A percentile compares a stretch with the other conserved stretches of the same genome.
These are phyloP conservation scores for Albula goreensis DNA, from an alignment of 2,113 vertebrate genomes.

Conservation along the genomic window DNA sequence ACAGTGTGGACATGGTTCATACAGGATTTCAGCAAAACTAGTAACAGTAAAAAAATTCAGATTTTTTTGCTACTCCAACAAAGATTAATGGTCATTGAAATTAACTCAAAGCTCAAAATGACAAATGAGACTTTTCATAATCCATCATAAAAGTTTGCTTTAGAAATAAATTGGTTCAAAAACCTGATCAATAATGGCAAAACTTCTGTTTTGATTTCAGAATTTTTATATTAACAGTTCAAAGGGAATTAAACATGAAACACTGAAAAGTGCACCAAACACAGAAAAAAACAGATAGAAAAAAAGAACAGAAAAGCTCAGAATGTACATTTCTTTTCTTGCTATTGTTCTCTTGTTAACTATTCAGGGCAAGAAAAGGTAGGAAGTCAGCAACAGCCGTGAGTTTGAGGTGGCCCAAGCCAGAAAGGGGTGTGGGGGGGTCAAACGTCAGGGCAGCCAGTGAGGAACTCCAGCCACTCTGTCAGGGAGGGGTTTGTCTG, in stretches of 20 bases:
- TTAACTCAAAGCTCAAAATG: no score
- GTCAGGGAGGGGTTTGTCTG: conserved; percentile 48
- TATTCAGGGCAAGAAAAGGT: neutral
- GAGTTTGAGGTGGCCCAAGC: no score
- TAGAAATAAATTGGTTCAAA: no score
- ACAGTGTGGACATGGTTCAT: neutral
- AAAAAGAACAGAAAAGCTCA: neutral
- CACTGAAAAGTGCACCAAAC: neutral
- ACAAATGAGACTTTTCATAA: no score
- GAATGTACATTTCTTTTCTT: neutral
- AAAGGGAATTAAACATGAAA: neutral
- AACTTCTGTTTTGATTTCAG: neutral
- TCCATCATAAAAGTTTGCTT: no score
- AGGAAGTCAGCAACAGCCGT: no score
- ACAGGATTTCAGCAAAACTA: no score
- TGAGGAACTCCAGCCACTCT: conserved; percentile 64
- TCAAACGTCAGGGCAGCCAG: conserved; percentile 55
- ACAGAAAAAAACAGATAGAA: neutral
- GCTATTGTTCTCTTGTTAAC: neutral
- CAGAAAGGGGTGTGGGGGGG: no score
- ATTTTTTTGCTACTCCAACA: no score
- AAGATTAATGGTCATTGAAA: no score
- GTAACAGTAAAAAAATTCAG: no score
- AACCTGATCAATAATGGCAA: no score
- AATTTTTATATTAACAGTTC: neutral